These are phyloP conservation scores for Helicoverpa assulta DNA, from an alignment of 2,888 invertebrate genomes.

Conservation along the genomic window DNA sequence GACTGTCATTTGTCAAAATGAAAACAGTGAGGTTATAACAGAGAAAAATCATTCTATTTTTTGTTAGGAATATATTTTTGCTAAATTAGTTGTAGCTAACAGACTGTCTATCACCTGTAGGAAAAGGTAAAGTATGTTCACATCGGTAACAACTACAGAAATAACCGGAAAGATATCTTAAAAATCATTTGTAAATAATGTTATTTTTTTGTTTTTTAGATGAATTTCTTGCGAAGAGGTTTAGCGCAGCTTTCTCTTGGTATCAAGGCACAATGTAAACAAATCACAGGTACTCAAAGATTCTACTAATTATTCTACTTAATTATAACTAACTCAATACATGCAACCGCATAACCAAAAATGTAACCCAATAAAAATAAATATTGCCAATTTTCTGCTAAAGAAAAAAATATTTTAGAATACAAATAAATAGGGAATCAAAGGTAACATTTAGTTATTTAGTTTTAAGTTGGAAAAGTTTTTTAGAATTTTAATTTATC, in stretches of 20 bases:
- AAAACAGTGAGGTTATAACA: conserved; percentile 58
- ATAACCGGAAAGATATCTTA: not conserved
- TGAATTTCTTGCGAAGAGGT: conserved; percentile 84
- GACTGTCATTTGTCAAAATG: conserved; percentile 49
- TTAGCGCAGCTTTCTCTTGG: conserved; percentile 79
- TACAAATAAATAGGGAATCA: too few relatives aligned
- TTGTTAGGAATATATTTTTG: conserved; percentile 18
- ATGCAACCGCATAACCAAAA: not conserved
- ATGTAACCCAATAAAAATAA: not conserved
- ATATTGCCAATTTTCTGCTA: too few relatives aligned
- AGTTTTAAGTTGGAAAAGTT: too few relatives aligned
- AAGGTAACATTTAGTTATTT: too few relatives aligned
- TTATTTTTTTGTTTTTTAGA: conserved; percentile 72
- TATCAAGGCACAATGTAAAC: conserved; percentile 76
- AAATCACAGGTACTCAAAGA: conserved; percentile 71
- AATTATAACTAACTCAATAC: too few relatives aligned
- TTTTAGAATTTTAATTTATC: too few relatives aligned
- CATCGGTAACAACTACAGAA: not conserved
- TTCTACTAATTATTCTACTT: not conserved
- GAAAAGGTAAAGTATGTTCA: conserved; percentile 40
- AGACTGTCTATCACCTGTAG: not conserved
- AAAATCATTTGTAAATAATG: not conserved
- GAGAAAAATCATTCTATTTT: conserved; percentile 29
- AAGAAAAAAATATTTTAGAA: too few relatives aligned
- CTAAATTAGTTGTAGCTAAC: conserved; percentile 41